phyloP scores from a whole-genome alignment of 2,888 invertebrate species.

The Dicycla oo region DNA sequence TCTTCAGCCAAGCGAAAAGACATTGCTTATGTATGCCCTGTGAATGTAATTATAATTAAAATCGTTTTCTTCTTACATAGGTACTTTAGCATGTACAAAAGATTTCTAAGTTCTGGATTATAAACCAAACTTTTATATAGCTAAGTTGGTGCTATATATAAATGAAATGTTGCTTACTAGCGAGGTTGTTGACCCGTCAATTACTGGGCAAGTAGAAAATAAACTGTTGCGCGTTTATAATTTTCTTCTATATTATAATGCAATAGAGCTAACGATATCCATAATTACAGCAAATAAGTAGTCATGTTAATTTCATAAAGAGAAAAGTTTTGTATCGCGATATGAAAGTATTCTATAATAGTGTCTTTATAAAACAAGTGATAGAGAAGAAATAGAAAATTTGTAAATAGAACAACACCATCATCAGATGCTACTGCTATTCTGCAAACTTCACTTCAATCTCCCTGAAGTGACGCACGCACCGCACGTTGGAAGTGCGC shows the following conservation, averaged over 20 bases:
- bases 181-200: constrained; percentile 3
- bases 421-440: neutral
- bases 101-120: neutral
- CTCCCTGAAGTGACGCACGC: neutral
- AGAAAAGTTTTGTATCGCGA: constrained; percentile 22
- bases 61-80: neutral
- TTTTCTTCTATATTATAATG: constrained; percentile 31
- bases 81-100: too few species aligned
- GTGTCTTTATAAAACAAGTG: neutral
- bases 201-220: constrained; percentile 31
- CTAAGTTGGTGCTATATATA: too few species aligned
- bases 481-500: neutral
- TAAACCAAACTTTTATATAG: neutral
- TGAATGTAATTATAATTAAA: neutral
- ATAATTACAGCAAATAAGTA: constrained; percentile 42
- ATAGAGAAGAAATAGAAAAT: neutral
- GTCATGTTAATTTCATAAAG: constrained; percentile 12
- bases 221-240: constrained; percentile 3
- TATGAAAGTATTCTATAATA: constrained; percentile 27
- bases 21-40: neutral
- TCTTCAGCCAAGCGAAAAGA: neutral
- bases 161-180: neutral
- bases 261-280: constrained; percentile 41
- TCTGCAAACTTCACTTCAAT: neutral
- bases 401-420: neutral